Conservation (phyloP, 2,888 invertebrate species). For the Melanostoma scalare region DNA sequence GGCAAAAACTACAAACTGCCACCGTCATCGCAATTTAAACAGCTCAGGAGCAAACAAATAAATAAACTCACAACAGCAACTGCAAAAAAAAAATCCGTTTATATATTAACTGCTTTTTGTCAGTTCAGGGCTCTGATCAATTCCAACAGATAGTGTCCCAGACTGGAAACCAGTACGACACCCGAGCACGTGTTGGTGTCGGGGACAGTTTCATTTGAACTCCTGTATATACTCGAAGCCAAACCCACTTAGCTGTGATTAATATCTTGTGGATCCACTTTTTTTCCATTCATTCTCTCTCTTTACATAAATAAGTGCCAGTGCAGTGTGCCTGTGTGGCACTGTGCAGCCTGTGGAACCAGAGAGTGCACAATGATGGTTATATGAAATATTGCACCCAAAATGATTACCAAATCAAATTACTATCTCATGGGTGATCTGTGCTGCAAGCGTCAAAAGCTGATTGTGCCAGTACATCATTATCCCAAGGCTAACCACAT, state of each 20-base stretch:
- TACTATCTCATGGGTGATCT: constrained; percentile 15
- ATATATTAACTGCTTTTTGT: constrained; percentile 55
- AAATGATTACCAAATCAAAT: not conserved
- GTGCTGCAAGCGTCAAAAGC: not conserved
- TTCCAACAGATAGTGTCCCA: constrained; percentile 50
- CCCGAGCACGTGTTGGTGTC: constrained; percentile 48
- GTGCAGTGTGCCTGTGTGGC: not conserved
- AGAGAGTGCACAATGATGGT: not conserved
- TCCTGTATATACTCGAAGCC: not conserved
- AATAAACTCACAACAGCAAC: not conserved
- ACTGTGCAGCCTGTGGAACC: not conserved
- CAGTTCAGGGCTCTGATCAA: constrained; percentile 57
- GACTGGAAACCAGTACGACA: constrained; percentile 11
- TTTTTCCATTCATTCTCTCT: not conserved
- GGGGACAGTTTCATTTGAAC: constrained; percentile 34
- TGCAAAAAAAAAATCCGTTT: constrained; percentile 8
- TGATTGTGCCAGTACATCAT: not conserved
- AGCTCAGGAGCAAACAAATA: not conserved
- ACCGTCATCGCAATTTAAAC: not conserved
- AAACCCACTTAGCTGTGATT: constrained; percentile 39
- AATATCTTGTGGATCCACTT: constrained; percentile 29
- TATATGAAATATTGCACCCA: constrained; percentile 25
- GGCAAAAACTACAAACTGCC: not conserved
- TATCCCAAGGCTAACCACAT: constrained; percentile 11
- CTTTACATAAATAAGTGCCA: no score